Conservation (phyloP, 1,140 invertebrate genomes). For the Tetramorium alpestre region DNA sequence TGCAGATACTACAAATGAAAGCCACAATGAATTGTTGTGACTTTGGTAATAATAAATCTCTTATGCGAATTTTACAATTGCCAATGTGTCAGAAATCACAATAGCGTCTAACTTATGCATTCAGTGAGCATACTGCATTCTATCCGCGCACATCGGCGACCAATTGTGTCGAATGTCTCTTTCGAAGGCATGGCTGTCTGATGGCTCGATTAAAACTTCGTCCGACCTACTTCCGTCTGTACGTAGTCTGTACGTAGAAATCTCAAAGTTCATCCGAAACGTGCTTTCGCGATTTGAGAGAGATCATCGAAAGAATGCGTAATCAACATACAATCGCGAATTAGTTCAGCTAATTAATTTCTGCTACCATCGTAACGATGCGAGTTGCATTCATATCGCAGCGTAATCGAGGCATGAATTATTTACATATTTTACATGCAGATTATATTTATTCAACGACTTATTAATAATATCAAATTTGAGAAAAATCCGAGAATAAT, state of each 20-base stretch:
- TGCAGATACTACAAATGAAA: neutral
- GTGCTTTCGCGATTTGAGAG: conserved; percentile 4
- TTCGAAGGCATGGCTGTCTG: conserved; percentile 37
- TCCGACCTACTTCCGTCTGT: conserved; percentile 17
- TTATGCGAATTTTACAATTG: conserved; percentile 7
- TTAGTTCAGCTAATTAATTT: neutral
- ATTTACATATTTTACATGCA: neutral
- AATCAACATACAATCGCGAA: neutral
- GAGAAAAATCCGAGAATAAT: neutral
- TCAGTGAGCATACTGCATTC: conserved; percentile 36
- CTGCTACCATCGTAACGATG: conserved; percentile 37
- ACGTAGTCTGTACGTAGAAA: conserved; percentile 27
- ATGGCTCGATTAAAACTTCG: conserved; percentile 63
- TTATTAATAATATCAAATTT: neutral
- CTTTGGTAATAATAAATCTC: neutral
- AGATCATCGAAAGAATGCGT: conserved; percentile 46
- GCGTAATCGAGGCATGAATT: neutral
- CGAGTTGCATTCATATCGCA: neutral
- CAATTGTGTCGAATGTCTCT: conserved; percentile 48
- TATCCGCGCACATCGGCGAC: conserved; percentile 37
- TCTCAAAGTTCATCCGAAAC: conserved; percentile 51
- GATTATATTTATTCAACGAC: neutral
- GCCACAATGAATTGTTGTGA: neutral
- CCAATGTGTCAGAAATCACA: conserved; percentile 50
- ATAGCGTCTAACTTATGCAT: conserved; percentile 32